A percentile compares a stretch with the other conserved stretches of the same genome.
Evolutionary conservation across 2,888 invertebrate genomes (phyloP).

Genomic region (Drosophila picticornis): DNA sequence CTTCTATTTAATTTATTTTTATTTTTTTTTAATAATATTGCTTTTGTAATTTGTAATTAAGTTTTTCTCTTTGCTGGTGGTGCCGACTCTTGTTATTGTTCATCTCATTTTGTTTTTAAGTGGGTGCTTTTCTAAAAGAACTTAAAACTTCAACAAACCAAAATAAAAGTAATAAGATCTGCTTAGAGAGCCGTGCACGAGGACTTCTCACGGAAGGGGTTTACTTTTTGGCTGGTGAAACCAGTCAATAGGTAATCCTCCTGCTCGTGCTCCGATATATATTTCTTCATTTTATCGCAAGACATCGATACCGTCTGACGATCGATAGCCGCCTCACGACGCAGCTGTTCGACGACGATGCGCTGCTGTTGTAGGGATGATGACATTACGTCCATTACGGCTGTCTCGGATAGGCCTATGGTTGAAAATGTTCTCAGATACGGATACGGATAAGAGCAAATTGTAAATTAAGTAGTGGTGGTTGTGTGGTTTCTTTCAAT

Average conservation of each 20-base stretch:
- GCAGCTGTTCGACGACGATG: conserved; percentile 95
- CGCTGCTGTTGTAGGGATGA: conserved; percentile 96
- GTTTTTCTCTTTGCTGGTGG: conserved; percentile 37
- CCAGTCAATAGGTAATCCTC: conserved; percentile 97
- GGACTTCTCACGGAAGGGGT: conserved; percentile 98
- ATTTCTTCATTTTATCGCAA: conserved; percentile 97
- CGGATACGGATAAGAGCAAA: conserved; percentile 58
- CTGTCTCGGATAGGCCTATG: conserved; percentile 95
- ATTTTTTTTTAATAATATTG: conserved; percentile 38
- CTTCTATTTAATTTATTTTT: conserved; percentile 2
- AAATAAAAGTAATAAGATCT: conserved; percentile 20
- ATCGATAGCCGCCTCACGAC: conserved; percentile 95
- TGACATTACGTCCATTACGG: conserved; percentile 97
- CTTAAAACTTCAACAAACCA: conserved; percentile 32
- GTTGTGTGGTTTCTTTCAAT: conserved; percentile 53
- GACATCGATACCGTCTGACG: conserved; percentile 95
- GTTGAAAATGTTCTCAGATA: conserved; percentile 85
- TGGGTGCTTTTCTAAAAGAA: conserved; percentile 34
- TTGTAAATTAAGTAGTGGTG: conserved; percentile 55
- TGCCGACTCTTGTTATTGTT: conserved; percentile 35
- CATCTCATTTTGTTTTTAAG: conserved; percentile 28
- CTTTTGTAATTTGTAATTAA: conserved; percentile 38
- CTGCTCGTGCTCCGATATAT: conserved; percentile 95
- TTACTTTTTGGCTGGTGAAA: conserved; percentile 97
- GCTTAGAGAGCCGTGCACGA: conserved; percentile 93